Conservation (phyloP, 2,113 vertebrate genomes). For the Actinemys pallida region DNA sequence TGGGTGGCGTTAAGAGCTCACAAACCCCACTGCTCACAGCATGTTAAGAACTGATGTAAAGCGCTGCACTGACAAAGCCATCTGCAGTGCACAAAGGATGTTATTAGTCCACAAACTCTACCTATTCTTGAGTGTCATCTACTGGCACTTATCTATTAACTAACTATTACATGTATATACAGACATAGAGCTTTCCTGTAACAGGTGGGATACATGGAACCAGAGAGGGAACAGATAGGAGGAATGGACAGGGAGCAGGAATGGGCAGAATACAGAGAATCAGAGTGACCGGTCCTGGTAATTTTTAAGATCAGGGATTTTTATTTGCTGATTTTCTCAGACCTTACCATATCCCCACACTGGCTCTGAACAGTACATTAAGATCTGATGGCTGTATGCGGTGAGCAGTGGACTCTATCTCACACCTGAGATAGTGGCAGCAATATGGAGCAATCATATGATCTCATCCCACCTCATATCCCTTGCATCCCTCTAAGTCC, state of each 20-base stretch:
- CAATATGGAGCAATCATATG: not conserved
- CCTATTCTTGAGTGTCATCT: not conserved
- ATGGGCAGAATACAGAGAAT: not conserved
- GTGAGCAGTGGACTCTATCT: not conserved
- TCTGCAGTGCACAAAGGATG: not conserved
- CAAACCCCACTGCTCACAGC: not conserved
- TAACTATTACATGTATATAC: not conserved
- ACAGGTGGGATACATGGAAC: not conserved
- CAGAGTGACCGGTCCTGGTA: not conserved
- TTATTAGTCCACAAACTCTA: not conserved
- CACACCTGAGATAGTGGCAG: not conserved
- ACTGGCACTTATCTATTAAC: not conserved
- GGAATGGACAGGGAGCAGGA: not conserved
- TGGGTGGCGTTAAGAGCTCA: not conserved
- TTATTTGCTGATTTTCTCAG: not conserved
- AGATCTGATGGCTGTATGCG: not conserved
- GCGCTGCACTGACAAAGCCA: not conserved
- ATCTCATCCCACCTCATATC: not conserved
- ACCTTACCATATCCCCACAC: too few relatives aligned
- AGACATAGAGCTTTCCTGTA: not conserved
- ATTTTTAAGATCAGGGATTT: not conserved
- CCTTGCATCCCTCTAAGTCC: not conserved
- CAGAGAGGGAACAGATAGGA: not conserved
- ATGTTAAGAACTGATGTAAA: not conserved
- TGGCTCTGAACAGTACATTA: not conserved